Percentiles rank a stretch among this genome's conserved stretches.
Evolutionary conservation across 2,888 invertebrate genomes (phyloP).

Genomic region (Lepidochrysops patricia): DNA sequence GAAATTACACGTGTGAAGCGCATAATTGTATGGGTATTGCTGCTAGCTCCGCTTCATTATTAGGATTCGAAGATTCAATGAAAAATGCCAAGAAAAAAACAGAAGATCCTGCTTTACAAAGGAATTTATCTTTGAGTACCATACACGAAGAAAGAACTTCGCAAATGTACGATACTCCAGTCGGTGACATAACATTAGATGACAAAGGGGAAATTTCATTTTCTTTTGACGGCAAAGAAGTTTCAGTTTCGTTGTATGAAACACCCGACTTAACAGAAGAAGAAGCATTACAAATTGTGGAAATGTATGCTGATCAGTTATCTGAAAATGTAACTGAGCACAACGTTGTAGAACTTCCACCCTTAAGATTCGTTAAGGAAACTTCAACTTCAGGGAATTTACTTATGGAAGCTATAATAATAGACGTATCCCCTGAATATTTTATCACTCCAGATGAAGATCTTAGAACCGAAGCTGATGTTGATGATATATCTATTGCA

Average conservation of each 20-base stretch:
- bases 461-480: conserved; percentile 87
- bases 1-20: conserved; percentile 93
- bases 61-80: conserved; percentile 87
- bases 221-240: conserved; percentile 93
- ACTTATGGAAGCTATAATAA: conserved; percentile 92
- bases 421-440: conserved; percentile 90
- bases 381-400: conserved; percentile 91
- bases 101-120: conserved; percentile 73
- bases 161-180: conserved; percentile 88
- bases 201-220: conserved; percentile 91
- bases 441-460: conserved; percentile 87
- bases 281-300: conserved; percentile 92
- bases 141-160: conserved; percentile 94
- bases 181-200: conserved; percentile 84
- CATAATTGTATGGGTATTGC: conserved; percentile 93
- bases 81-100: conserved; percentile 70
- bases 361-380: conserved; percentile 90
- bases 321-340: conserved; percentile 91
- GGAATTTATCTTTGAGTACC: conserved; percentile 90
- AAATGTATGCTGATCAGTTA: conserved; percentile 95
- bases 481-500: conserved; percentile 88
- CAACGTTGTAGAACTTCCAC: conserved; percentile 89
- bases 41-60: conserved; percentile 89
- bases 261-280: conserved; percentile 94
- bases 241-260: conserved; percentile 92